phyloP scores from a whole-genome alignment of 2,797 vertebrate species.

The Cryptoprocta ferox region DNA sequence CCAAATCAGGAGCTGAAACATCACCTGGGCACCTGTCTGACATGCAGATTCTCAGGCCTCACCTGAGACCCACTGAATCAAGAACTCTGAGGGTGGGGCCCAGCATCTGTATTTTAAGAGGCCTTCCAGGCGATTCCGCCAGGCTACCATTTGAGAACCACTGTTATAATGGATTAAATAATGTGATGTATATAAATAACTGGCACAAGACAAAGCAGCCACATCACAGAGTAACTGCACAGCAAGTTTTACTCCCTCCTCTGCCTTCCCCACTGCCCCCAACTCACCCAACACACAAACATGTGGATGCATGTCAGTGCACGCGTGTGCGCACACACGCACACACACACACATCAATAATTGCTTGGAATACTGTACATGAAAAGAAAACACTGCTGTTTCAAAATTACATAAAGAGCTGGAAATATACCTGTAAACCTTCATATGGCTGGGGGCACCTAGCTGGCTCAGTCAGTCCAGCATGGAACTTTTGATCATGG shows the following conservation, averaged over 20 bases:
- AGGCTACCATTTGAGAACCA: not conserved
- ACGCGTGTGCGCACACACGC: rapidly evolving
- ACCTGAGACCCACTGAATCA: not conserved
- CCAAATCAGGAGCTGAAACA: not conserved
- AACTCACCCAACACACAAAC: not conserved
- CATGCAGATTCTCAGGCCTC: not conserved
- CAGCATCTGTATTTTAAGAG: not conserved
- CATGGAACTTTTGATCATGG: not conserved
- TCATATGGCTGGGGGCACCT: not conserved
- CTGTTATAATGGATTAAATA: not conserved
- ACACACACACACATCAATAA: not conserved
- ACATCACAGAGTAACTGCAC: not conserved
- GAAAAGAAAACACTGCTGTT: not conserved
- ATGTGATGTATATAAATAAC: not conserved
- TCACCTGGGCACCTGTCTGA: not conserved
- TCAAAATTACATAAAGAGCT: conserved; percentile 18
- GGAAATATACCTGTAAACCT: not conserved
- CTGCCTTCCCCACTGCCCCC: not conserved
- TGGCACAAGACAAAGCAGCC: not conserved
- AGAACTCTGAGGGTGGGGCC: not conserved
- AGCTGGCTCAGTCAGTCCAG: not conserved
- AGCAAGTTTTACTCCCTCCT: not conserved
- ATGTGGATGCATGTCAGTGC: not conserved
- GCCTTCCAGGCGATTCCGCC: not conserved
- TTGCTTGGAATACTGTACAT: not conserved